Base-by-base conservation (phyloP, 2,113 vertebrate species). In the Amphilophus citrinellus region DNA sequence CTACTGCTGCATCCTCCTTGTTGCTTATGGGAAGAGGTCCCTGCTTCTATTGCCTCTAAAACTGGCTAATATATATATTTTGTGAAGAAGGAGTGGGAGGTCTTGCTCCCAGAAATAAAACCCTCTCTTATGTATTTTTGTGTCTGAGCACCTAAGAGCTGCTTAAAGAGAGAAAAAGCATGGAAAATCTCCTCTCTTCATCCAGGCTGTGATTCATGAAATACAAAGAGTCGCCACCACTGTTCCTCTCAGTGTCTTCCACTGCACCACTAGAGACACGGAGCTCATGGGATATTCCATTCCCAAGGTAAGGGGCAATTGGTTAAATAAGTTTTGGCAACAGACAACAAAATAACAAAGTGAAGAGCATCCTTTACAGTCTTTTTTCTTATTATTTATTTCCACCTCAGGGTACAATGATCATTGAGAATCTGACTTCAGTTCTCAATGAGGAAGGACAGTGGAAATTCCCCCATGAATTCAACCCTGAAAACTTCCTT, bases 401-500 rank as follows among this genome's bases (percentile, higher is more conserved):
- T 61, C 79, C 5, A 59, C 8, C 17, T 62, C 57, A 96, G 95
- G 95, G 85, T 0, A 95, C 92, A 0, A 0, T 94, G 57, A 82
- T 95, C 73, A 93, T 95, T 14, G 90, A 91, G 20, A 94, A 94
- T 79, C 27, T 95, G 84, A 39, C 60, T 3, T 93, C 93, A 4
- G 77, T 91, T 39, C 83, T 94, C 61, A 73, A 18, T 18, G 94
- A 96, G 58, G 93, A 96, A 27, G 89, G 89, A 44, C 92, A 95
- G 44, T 96, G 96, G 95, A 96, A 96, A 76, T 93, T 56, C 37
- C 93, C 94, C 18, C 80, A 89, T 57, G 89, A 94, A 22, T 96
- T 96, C 82, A 95, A 94, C 56, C 96, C 92, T 76, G 92, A 95
- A 30, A 95, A 95, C 80, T 95, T 96, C 80, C 94, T 96, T 2